A percentile compares a stretch with the other conserved stretches of the same genome.
These are phyloP conservation scores for Mus pahari DNA, from an alignment of 2,113 vertebrate genomes.

Conservation along the genomic window DNA sequence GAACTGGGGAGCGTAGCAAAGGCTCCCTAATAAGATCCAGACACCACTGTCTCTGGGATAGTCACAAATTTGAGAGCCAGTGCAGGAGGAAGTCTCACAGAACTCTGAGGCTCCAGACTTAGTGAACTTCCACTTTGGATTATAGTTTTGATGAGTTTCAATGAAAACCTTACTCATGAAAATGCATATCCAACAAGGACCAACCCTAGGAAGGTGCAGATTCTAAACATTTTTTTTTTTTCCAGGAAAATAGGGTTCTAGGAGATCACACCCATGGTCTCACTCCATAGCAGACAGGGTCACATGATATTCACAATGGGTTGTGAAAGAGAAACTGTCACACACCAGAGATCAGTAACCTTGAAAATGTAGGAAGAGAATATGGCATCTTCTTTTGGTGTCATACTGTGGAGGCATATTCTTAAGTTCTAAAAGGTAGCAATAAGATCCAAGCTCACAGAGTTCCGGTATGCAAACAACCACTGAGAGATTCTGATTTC, in stretches of 20 bases:
- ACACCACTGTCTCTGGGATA: neutral
- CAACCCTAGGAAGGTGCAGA: neutral
- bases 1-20: neutral
- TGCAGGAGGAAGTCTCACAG: neutral
- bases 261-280: neutral
- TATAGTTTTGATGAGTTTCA: neutral
- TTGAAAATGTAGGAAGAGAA: conserved; percentile 5
- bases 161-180: neutral
- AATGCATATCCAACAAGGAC: neutral
- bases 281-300: neutral
- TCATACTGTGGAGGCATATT: neutral
- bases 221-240: neutral
- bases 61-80: neutral
- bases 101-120: neutral
- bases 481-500: neutral
- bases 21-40: neutral
- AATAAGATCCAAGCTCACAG: neutral
- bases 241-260: neutral
- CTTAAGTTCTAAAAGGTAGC: conserved; percentile 1
- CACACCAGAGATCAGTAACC: neutral
- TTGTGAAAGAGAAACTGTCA: neutral
- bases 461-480: neutral
- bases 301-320: neutral
- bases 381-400: neutral
- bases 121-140: neutral